Conservation (phyloP, 2,888 invertebrate genomes). For the Caradrina clavipalpis region DNA sequence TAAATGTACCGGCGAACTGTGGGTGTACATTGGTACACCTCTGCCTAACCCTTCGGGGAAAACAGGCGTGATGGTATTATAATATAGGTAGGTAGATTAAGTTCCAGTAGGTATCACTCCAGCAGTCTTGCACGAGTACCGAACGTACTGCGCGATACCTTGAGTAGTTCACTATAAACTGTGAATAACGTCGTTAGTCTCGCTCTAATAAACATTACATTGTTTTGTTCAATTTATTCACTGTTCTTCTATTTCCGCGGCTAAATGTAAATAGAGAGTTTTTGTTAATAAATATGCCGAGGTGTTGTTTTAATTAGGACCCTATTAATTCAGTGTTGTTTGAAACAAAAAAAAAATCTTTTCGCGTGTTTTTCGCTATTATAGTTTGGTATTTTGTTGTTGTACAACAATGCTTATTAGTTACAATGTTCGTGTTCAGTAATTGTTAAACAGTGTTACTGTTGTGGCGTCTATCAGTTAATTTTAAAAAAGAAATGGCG, state of each 20-base stretch:
- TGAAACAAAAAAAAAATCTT: conserved; percentile 15
- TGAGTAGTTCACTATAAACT: conserved; percentile 46
- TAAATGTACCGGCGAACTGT: too few relatives aligned
- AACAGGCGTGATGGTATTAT: too few relatives aligned
- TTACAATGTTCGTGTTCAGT: conserved; percentile 26
- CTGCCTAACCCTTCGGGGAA: too few relatives aligned
- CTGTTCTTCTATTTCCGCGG: conserved; percentile 33
- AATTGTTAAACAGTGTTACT: conserved; percentile 14
- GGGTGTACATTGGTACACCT: too few relatives aligned
- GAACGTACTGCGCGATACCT: conserved; percentile 41
- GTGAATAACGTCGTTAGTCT: conserved; percentile 56
- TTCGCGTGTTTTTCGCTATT: conserved; percentile 29
- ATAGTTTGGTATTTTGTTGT: conserved; percentile 5
- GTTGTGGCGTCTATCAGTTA: background rate
- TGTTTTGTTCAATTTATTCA: conserved; percentile 48
- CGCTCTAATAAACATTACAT: conserved; percentile 63
- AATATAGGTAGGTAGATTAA: too few relatives aligned
- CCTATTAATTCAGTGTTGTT: conserved; percentile 37
- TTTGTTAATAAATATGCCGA: conserved; percentile 27
- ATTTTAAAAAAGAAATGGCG: background rate
- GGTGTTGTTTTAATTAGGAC: conserved; percentile 37
- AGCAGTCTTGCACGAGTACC: conserved; percentile 53
- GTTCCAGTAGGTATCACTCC: conserved; percentile 1
- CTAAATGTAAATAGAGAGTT: conserved; percentile 42
- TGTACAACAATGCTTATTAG: conserved; percentile 16